phyloP scores from a whole-genome alignment of 2,113 vertebrate species.

The Upupa epops region DNA sequence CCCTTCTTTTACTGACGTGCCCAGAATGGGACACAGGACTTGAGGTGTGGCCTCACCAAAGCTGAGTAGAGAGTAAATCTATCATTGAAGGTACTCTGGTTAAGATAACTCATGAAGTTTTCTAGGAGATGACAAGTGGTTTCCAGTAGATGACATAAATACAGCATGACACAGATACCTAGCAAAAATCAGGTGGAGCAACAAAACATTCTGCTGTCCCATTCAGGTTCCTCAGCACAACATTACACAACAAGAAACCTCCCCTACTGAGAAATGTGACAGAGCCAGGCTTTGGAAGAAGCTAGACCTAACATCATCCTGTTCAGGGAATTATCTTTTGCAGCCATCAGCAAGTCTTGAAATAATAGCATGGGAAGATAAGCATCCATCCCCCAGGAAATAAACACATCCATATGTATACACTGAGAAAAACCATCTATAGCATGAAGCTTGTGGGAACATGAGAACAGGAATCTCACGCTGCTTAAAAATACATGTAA shows the following conservation, averaged over 20 bases:
- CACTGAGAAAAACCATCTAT: constrained; percentile 13
- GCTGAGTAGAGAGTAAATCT: too few species aligned
- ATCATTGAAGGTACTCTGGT: neutral
- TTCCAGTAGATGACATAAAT: neutral
- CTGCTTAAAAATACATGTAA: constrained; percentile 31
- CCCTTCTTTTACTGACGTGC: too few species aligned
- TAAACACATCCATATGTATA: constrained; percentile 46
- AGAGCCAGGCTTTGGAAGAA: neutral
- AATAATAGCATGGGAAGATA: constrained; percentile 47
- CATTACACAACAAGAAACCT: neutral
- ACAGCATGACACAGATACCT: neutral
- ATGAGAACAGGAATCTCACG: neutral
- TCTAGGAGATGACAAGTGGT: neutral
- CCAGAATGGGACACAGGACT: too few species aligned
- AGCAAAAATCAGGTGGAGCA: neutral
- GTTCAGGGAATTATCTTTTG: neutral
- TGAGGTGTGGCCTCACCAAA: too few species aligned
- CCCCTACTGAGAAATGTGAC: neutral
- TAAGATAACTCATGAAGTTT: neutral
- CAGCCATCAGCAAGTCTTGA: neutral
- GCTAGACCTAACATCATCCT: neutral
- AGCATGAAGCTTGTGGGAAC: constrained; percentile 45
- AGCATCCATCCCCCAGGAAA: constrained; percentile 27
- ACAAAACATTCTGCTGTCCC: neutral
- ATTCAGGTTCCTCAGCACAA: neutral